phyloP scores from a whole-genome alignment of 2,797 vertebrate species.

The Meriones psammophilus region DNA sequence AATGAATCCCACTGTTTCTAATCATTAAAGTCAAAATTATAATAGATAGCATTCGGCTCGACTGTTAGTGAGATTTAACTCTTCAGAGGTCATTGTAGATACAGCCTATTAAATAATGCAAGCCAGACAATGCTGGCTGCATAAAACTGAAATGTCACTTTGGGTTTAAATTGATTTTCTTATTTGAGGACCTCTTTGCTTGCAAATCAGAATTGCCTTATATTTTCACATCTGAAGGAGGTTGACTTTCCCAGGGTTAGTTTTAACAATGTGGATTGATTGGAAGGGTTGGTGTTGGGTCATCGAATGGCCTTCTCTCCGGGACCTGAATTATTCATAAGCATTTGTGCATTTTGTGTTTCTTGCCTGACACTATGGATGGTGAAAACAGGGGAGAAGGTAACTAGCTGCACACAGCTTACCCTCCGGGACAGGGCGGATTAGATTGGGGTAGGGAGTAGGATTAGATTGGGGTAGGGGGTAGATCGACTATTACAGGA shows the following conservation, averaged over 20 bases:
- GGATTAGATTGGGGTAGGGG: too few relatives aligned
- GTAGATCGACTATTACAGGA: constrained; percentile 64
- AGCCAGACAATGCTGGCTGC: constrained; percentile 86
- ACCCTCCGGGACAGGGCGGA: constrained; percentile 47
- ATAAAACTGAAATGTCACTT: constrained; percentile 87
- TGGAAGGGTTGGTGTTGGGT: constrained; percentile 83
- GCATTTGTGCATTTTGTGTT: constrained; percentile 78
- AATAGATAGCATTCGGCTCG: constrained; percentile 73
- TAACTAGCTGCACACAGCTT: constrained; percentile 60
- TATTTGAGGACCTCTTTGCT: constrained; percentile 83
- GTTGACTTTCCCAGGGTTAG: constrained; percentile 73
- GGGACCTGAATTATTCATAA: constrained; percentile 88
- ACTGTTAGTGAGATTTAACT: constrained; percentile 84
- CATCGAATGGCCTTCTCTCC: constrained; percentile 83
- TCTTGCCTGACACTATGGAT: constrained; percentile 65
- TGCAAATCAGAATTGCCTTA: constrained; percentile 87
- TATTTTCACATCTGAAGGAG: constrained; percentile 75
- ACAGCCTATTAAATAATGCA: constrained; percentile 87
- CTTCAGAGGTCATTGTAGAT: constrained; percentile 84
- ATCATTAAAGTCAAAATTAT: constrained; percentile 74
- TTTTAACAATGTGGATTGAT: constrained; percentile 87
- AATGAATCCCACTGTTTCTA: constrained; percentile 68
- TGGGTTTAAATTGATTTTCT: constrained; percentile 88
- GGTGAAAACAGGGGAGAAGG: constrained; percentile 27
- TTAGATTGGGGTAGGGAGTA: not conserved